phyloP scores from a whole-genome alignment of 64 coral and sea anemone genomes.

The Dendronephthya gigantea region DNA sequence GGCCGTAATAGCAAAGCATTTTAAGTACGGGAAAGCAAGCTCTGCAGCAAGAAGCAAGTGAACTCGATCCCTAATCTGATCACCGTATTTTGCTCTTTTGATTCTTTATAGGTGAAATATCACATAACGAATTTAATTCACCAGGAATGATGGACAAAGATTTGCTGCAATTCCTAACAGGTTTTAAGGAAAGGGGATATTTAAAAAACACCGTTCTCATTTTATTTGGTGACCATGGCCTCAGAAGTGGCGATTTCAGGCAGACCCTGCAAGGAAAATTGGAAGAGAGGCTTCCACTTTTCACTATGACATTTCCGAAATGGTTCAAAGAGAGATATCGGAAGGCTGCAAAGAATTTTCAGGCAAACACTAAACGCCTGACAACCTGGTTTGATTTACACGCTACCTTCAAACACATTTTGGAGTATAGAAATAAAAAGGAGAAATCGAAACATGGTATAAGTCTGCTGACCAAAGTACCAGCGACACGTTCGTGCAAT shows the following conservation, averaged over 20 bases:
- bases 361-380: slow-evolving; percentile 35
- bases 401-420: slow-evolving; percentile 43
- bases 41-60: too few relatives aligned
- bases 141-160: neutral
- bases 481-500: slow-evolving; percentile 45
- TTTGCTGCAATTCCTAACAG: neutral
- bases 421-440: slow-evolving; percentile 18
- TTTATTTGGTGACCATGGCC: slow-evolving; percentile 60
- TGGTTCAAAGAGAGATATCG: slow-evolving; percentile 48
- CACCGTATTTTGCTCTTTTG: too few relatives aligned
- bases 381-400: slow-evolving; percentile 51
- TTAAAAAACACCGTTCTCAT: slow-evolving; percentile 53
- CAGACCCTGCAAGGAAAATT: slow-evolving; percentile 61
- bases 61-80: too few relatives aligned
- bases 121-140: neutral
- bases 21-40: too few relatives aligned
- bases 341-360: slow-evolving; percentile 2
- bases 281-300: slow-evolving; percentile 50
- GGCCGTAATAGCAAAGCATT: too few relatives aligned
- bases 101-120: slow-evolving; percentile 1
- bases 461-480: slow-evolving; percentile 48
- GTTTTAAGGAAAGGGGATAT: slow-evolving; percentile 4
- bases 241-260: slow-evolving; percentile 49
- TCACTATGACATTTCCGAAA: slow-evolving; percentile 45
- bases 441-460: slow-evolving; percentile 24